A percentile compares a stretch with the other conserved stretches of the same genome.
These are phyloP conservation scores for Ceraclea dissimilis DNA, from an alignment of 2,888 invertebrate genomes.

Conservation along the genomic window DNA sequence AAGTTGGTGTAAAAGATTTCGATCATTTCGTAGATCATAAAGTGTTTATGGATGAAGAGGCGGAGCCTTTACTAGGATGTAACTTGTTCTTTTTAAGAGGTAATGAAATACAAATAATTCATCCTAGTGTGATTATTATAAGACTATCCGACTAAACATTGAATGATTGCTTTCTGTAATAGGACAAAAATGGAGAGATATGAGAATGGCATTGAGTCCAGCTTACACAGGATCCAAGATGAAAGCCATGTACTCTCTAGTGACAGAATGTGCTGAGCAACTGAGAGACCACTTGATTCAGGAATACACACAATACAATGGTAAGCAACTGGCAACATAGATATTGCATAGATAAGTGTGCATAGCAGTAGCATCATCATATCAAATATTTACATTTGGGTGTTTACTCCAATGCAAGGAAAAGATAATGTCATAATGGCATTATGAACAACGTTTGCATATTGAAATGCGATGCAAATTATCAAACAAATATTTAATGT, in stretches of 20 bases:
- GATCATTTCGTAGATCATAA: conserved; percentile 31
- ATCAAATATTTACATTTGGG: no score
- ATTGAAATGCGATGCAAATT: no score
- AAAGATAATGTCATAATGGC: no score
- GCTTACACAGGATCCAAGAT: conserved; percentile 32
- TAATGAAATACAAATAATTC: no score
- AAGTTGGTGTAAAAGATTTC: conserved; percentile 30
- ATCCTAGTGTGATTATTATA: no score
- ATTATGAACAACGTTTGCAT: no score
- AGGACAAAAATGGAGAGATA: conserved; percentile 30
- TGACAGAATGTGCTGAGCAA: conserved; percentile 29
- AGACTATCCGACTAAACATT: not conserved
- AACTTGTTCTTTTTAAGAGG: conserved; percentile 31
- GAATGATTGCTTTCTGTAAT: not conserved
- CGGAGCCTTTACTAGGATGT: conserved; percentile 31
- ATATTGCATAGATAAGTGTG: no score
- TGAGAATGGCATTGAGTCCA: conserved; percentile 31
- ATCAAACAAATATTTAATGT: no score
- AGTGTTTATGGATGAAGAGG: conserved; percentile 28
- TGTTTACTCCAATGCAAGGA: no score
- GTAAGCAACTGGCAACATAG: no score
- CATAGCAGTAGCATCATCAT: no score
- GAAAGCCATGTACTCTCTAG: conserved; percentile 30
- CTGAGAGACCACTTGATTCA: conserved; percentile 28
- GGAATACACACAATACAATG: conserved; percentile 19